Evolutionary conservation across 1,140 invertebrate genomes (phyloP), one percentile per base, ranked within the genome.

Genomic region (Helicoverpa zea): DNA sequence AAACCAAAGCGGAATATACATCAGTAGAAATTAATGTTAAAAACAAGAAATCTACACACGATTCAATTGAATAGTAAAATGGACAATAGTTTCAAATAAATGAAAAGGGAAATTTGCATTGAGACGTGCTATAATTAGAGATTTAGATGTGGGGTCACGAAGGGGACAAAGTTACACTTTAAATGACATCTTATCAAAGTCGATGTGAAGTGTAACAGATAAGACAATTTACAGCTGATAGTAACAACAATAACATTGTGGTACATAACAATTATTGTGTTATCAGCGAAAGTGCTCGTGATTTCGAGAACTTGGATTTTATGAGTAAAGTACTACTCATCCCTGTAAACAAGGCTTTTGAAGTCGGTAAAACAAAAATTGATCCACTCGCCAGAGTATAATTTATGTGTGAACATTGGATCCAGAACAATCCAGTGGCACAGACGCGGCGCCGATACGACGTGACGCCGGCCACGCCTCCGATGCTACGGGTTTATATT

Each of bases 391-490:
- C 61, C 16, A 49, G 77, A 68, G 63, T 58, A 81, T 59, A 79
- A 79, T 72, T 74, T 89, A 81, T 84, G 81, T 85, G 81, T 81
- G 85, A 86, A 87, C 81, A 80, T 84, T 85, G 86, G 79, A 91
- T 88, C 77, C 84, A 90, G 89, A 91, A 90, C 85, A 88, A 90
- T 91, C 87, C 83, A 84, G 81, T 79, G 63, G 83, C 72, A 86
- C 84, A 88, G 90, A 89, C 84, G 81, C 84, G 92, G 90, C 91
- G 91, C 88, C 92, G 89, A 91, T 87, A 87, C 87, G 92, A 87
- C 92, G 88, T 92, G 92, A 91, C 90, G 89, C 84, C 81, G 82
- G 79, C 92, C 92, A 92, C 92, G 91, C 92, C 91, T 89, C 87
- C 90, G 81, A 84, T 84, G 84, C 83, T 83, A 88, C 84, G 80